Conservation (phyloP, 2,113 vertebrate genomes). For the Triplophysa tibetana region DNA sequence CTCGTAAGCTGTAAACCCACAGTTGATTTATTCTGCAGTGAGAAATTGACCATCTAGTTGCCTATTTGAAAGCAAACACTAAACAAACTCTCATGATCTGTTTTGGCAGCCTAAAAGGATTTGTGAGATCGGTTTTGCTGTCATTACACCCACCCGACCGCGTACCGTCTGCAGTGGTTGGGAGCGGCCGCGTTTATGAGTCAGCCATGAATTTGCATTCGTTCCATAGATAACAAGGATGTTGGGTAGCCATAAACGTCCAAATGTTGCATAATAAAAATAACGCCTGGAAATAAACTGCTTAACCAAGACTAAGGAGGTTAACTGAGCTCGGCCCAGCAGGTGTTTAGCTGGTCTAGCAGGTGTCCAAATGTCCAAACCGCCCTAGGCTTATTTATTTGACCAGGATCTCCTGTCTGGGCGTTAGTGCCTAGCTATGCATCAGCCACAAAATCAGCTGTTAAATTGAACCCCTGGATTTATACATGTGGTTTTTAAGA, state of each 20-base stretch:
- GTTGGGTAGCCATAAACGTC: slow-evolving; percentile 26
- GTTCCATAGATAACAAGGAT: slow-evolving; percentile 50
- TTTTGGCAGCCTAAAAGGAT: slow-evolving; percentile 25
- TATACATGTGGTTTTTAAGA: neutral
- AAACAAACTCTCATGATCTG: slow-evolving; percentile 14
- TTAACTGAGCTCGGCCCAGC: too few relatives aligned
- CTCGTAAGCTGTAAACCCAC: slow-evolving; percentile 38
- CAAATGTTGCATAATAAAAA: slow-evolving; percentile 45
- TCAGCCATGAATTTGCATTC: slow-evolving; percentile 53
- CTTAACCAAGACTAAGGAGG: too few relatives aligned
- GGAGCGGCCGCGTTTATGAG: slow-evolving; percentile 54
- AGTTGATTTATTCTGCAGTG: slow-evolving; percentile 27
- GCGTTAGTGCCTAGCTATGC: too few relatives aligned
- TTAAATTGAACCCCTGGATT: neutral
- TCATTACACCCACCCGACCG: neutral
- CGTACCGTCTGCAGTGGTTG: slow-evolving; percentile 42
- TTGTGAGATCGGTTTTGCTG: slow-evolving; percentile 36
- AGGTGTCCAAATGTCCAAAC: too few relatives aligned
- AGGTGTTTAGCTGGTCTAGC: too few relatives aligned
- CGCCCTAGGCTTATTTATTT: too few relatives aligned
- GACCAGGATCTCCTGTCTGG: too few relatives aligned
- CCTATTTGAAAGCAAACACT: slow-evolving; percentile 26
- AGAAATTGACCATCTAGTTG: slow-evolving; percentile 38
- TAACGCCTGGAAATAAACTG: neutral
- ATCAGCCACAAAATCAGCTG: too few relatives aligned